phyloP scores from a whole-genome alignment of 2,888 invertebrate genomes.

The Drosophila sordidula region DNA sequence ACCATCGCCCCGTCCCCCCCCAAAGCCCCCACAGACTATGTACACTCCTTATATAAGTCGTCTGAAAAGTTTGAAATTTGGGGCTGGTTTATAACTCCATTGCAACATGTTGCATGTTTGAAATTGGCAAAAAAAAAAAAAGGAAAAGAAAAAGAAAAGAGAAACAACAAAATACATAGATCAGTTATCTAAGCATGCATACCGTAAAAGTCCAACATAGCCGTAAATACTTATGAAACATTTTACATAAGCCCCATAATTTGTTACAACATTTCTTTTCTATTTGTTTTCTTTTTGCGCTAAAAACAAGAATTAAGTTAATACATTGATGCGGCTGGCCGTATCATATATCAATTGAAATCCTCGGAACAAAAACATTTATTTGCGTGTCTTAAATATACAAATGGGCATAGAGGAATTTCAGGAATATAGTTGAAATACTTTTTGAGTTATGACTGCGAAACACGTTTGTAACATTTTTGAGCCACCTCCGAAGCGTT shows the following conservation, averaged over 20 bases:
- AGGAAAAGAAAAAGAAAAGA: conserved; percentile 7
- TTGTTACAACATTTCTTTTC: conserved; percentile 15
- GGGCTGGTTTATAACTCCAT: conserved; percentile 62
- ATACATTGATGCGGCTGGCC: conserved; percentile 8
- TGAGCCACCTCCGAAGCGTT: conserved; percentile 21
- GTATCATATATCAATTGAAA: conserved; percentile 21
- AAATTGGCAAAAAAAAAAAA: conserved; percentile 52
- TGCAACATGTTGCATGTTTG: conserved; percentile 75
- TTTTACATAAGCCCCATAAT: conserved; percentile 19
- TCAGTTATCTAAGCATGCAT: conserved; percentile 54
- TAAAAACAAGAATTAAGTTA: conserved; percentile 14
- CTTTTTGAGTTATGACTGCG: conserved; percentile 16
- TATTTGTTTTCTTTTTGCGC: conserved; percentile 12
- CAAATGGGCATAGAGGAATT: background rate
- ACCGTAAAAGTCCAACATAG: conserved; percentile 9
- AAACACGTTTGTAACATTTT: conserved; percentile 17
- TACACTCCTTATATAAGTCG: conserved; percentile 47
- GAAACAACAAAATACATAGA: conserved; percentile 44
- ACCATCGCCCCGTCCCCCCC: background rate
- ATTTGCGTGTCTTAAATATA: background rate
- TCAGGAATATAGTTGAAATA: conserved; percentile 18
- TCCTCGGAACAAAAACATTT: conserved; percentile 6
- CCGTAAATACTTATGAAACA: conserved; percentile 23
- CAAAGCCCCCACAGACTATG: background rate
- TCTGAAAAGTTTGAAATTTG: conserved; percentile 66